Conservation (phyloP, 2,113 vertebrate genomes). For the Colius striatus region DNA sequence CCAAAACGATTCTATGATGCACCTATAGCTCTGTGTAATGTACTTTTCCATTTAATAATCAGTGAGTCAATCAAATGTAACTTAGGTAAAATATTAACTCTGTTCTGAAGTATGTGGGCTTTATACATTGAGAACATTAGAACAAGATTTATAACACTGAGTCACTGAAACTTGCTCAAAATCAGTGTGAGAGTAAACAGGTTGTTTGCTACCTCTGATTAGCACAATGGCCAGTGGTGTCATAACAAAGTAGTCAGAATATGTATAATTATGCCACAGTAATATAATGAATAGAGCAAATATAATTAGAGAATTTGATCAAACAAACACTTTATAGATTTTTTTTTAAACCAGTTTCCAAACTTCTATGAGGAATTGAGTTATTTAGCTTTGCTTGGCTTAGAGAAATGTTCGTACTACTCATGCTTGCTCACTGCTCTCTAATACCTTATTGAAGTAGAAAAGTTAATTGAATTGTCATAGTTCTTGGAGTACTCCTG, state of each 20-base stretch:
- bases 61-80: background rate
- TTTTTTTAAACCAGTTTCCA: background rate
- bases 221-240: slow-evolving; percentile 38
- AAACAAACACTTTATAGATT: background rate
- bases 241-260: slow-evolving; percentile 17
- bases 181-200: slow-evolving; percentile 17
- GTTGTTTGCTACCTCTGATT: slow-evolving; percentile 34
- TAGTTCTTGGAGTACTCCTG: background rate
- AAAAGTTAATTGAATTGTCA: slow-evolving; percentile 22
- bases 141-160: slow-evolving; percentile 3
- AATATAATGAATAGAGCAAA: background rate
- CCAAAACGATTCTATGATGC: background rate
- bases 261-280: slow-evolving; percentile 2
- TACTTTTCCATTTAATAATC: slow-evolving; percentile 35
- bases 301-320: slow-evolving; percentile 7
- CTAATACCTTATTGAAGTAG: background rate
- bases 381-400: background rate
- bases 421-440: background rate
- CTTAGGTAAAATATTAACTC: background rate
- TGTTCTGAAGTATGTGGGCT: background rate
- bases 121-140: slow-evolving; percentile 9
- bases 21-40: background rate
- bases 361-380: background rate
- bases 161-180: slow-evolving; percentile 35
- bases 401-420: background rate